Evolutionary conservation across 2,888 invertebrate genomes (phyloP).

Genomic region (Adela reaumurella): DNA sequence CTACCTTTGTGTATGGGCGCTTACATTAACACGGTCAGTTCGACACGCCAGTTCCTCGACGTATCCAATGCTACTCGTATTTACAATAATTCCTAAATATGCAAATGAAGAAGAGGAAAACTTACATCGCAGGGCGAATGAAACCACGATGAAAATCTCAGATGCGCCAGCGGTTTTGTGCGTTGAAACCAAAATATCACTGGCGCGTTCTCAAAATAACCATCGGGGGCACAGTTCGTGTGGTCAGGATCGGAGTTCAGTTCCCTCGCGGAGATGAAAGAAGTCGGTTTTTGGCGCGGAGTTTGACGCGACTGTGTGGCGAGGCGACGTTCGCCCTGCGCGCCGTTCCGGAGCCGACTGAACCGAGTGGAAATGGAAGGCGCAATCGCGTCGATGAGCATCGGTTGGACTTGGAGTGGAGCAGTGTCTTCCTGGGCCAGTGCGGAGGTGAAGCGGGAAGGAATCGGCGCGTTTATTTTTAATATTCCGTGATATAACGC

Average conservation of each 20-base stretch:
- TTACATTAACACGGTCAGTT: too few relatives aligned
- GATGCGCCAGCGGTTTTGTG: background rate
- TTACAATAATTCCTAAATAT: too few relatives aligned
- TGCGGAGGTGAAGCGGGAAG: background rate
- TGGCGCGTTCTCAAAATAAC: background rate
- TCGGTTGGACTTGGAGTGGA: background rate
- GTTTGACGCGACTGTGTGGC: background rate
- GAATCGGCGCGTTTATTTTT: background rate
- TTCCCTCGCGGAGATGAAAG: background rate
- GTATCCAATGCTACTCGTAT: too few relatives aligned
- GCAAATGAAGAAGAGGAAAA: too few relatives aligned
- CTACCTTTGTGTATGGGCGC: too few relatives aligned
- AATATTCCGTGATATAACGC: background rate
- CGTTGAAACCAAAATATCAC: background rate
- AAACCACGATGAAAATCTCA: background rate
- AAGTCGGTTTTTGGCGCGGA: background rate
- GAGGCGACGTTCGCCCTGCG: background rate
- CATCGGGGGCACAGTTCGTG: background rate
- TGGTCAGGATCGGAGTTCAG: background rate
- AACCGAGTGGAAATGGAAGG: background rate
- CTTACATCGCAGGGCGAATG: too few relatives aligned
- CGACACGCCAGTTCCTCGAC: too few relatives aligned
- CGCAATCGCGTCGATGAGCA: background rate
- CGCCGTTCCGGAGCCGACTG: conserved; percentile 2
- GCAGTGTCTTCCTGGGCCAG: background rate